A percentile compares a stretch with the other conserved stretches of the same genome.
phyloP scores from a whole-genome alignment of 2,888 invertebrate genomes.

The Dromius quadrimaculatus region DNA sequence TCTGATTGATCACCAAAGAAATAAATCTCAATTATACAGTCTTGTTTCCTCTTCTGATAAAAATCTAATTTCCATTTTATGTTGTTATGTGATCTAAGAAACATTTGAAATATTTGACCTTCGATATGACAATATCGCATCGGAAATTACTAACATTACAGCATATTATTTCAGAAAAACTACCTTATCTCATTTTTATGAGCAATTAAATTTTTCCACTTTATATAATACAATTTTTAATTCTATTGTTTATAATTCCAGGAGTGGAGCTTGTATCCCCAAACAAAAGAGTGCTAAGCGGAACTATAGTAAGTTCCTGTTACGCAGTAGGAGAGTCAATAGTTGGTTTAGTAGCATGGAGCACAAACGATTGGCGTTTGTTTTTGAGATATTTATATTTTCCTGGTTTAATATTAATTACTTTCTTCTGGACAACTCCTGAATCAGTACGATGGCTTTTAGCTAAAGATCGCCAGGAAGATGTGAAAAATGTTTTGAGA shows the following conservation, averaged over 20 bases:
- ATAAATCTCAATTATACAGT: neutral
- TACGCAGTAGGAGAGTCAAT: conserved; percentile 69
- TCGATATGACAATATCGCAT: neutral
- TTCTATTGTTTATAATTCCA: conserved; percentile 65
- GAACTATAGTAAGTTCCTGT: conserved; percentile 65
- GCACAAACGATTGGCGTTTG: conserved; percentile 76
- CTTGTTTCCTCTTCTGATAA: neutral
- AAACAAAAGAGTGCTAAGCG: conserved; percentile 77
- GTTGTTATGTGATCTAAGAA: neutral
- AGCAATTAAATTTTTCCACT: neutral
- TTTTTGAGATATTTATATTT: conserved; percentile 68
- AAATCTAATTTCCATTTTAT: neutral
- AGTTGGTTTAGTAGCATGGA: conserved; percentile 77
- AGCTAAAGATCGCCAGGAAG: conserved; percentile 70
- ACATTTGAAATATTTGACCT: neutral
- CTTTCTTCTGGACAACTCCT: conserved; percentile 77
- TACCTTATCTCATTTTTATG: neutral
- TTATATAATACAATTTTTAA: no score
- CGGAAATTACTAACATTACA: neutral
- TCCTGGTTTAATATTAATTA: conserved; percentile 76
- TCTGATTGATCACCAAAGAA: neutral
- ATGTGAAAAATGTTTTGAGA: conserved; percentile 71
- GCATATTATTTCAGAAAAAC: no score
- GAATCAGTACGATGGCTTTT: conserved; percentile 84
- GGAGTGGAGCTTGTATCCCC: conserved; percentile 84